Evolutionary conservation across 2,113 vertebrate genomes (phyloP).

Genomic region (Syrmaticus mikado): DNA sequence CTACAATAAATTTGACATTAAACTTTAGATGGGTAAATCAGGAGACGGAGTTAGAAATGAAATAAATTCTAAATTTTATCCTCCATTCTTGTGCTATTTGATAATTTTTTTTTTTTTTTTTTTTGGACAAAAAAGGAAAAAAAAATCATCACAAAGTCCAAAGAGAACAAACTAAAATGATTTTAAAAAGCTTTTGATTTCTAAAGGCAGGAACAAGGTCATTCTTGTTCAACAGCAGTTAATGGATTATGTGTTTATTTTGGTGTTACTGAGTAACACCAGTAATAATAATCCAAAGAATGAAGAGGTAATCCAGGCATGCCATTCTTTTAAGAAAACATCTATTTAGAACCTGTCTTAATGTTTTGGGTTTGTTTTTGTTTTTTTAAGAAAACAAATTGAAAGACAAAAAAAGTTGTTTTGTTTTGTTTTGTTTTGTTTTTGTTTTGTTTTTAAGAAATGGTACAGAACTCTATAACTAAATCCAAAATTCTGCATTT

Average conservation of each 20-base stretch:
- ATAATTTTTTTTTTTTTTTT: neutral
- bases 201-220: neutral
- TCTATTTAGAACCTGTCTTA: neutral
- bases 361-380: neutral
- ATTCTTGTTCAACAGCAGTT: neutral
- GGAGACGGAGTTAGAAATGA: neutral
- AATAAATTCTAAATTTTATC: neutral
- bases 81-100: neutral
- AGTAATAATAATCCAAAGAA: neutral
- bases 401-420: neutral
- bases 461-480: neutral
- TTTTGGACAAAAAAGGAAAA: neutral
- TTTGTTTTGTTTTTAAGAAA: neutral
- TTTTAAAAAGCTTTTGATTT: neutral
- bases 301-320: neutral
- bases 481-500: neutral
- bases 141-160: neutral
- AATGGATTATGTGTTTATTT: neutral
- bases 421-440: no score
- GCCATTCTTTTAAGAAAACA: neutral
- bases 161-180: neutral
- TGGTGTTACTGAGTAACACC: neutral
- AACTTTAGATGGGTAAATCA: neutral
- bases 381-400: neutral
- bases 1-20: neutral